A percentile compares a stretch with the other conserved stretches of the same genome.
These are phyloP conservation scores for Ariolimax columbianus DNA, from an alignment of 2,888 invertebrate species.

Conservation along the genomic window DNA sequence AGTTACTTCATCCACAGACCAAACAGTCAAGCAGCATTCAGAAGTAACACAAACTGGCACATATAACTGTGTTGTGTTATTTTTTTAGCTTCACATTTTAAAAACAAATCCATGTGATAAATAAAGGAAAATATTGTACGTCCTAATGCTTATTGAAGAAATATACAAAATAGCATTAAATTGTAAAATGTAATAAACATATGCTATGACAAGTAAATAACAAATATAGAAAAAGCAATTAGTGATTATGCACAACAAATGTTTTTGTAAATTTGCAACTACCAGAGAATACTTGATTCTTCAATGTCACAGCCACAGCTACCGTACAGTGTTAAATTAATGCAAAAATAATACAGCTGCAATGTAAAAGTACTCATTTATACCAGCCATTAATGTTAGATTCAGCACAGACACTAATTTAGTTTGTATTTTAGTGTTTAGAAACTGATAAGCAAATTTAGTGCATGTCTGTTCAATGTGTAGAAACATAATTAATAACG, in stretches of 20 bases:
- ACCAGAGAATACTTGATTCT: background rate
- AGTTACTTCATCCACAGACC: slow-evolving; percentile 36
- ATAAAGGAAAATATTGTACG: background rate
- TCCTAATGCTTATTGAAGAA: background rate
- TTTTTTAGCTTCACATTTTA: background rate
- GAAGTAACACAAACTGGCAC: slow-evolving; percentile 20
- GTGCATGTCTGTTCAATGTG: slow-evolving; percentile 5
- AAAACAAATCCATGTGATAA: background rate
- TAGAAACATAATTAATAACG: background rate
- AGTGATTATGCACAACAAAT: slow-evolving; percentile 16
- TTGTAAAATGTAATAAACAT: background rate
- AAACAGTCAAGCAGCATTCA: slow-evolving; percentile 49
- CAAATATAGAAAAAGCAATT: background rate
- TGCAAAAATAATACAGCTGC: slow-evolving; percentile 17
- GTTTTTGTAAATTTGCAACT: slow-evolving; percentile 10
- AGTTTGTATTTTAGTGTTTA: background rate
- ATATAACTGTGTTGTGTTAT: background rate
- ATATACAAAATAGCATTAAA: background rate
- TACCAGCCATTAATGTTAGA: slow-evolving; percentile 12
- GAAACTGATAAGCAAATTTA: background rate
- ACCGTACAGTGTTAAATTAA: slow-evolving; percentile 18
- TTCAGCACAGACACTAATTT: background rate
- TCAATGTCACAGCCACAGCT: slow-evolving; percentile 14
- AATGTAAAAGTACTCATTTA: background rate
- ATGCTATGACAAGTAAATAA: background rate